Evolutionary conservation across 2,888 invertebrate genomes (phyloP).

Genomic region (Oasisia sp.): DNA sequence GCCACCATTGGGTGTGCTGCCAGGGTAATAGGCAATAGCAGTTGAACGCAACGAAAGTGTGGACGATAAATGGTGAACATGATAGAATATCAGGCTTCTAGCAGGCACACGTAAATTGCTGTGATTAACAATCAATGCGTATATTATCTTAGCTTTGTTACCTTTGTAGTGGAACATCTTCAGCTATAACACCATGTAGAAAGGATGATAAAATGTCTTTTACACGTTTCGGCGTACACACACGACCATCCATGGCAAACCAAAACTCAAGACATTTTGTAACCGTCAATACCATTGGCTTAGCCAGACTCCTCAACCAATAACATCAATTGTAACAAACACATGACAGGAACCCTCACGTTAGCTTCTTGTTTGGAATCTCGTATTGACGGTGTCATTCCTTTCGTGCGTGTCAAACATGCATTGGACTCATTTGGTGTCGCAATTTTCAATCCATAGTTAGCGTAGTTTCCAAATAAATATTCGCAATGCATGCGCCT

Average conservation of each 20-base stretch:
- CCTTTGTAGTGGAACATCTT: conserved; percentile 6
- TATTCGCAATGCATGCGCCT: background rate
- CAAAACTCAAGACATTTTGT: background rate
- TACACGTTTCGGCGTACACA: background rate
- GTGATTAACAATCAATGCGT: background rate
- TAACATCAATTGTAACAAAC: background rate
- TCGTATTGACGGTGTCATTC: background rate
- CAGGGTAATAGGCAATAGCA: no score
- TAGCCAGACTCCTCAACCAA: background rate
- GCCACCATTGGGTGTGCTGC: no score
- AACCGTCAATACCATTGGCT: background rate
- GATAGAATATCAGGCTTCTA: background rate
- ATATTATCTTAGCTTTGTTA: background rate
- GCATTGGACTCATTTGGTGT: background rate
- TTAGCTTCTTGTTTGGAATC: background rate
- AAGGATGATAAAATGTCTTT: background rate
- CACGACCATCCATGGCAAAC: background rate
- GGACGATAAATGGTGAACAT: background rate
- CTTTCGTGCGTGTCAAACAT: background rate
- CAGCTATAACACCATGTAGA: background rate
- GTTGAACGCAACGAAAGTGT: background rate
- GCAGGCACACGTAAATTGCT: background rate
- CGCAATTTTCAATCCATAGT: background rate
- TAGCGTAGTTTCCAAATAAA: background rate
- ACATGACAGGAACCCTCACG: background rate